Evolutionary conservation across 1,140 invertebrate species (phyloP), one percentile per base, ranked within the genome.

Genomic region (Camponotus floridanus): DNA sequence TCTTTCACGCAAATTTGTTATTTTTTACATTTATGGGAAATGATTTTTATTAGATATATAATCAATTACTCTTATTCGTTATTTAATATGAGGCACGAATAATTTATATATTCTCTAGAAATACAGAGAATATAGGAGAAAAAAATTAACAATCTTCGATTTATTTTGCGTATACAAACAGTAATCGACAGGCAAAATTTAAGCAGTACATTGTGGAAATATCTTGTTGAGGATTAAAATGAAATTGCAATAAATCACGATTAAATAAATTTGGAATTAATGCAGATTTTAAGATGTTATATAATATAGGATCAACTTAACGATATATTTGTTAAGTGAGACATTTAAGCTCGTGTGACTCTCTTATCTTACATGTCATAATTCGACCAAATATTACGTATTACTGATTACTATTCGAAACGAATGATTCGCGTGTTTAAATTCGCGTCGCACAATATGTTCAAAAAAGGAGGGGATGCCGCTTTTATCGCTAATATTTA

Each of bases 311-410:
- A 68, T 33, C 15, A 39, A 67, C 26, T 26, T 26, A 26, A 26
- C 26, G 26, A 26, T 26, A 26, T 26, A 26, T n/a, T n/a, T 9
- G 4, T 31, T 36, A 36, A 65, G 33, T 67, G 36, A 21, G 18
- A 67, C 3, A n/a, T 67, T 65, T 8, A n/a, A 15, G 7, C 33
- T 18, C 18, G 36, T n/a, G 64, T 31, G 64, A 67, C 15, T 18
- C 15, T 65, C 36, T 67, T 62, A 33, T 11, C 33, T 36, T 18
- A 11, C 61, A 4, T 64, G 11, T 8, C 26, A 33, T 36, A 64
- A 36, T 33, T 65, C n/a, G 31, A 65, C 65, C 45, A 51, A 65
- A 76, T 62, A 78, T 74, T 36, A 57, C 8, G 39, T 64, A 5
- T 42, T 18, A 4, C 2, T 45, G 0, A 64, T 76, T 76, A 64